Base-by-base conservation (phyloP, 2,888 invertebrate genomes). In the Cartodere bifasciata region DNA sequence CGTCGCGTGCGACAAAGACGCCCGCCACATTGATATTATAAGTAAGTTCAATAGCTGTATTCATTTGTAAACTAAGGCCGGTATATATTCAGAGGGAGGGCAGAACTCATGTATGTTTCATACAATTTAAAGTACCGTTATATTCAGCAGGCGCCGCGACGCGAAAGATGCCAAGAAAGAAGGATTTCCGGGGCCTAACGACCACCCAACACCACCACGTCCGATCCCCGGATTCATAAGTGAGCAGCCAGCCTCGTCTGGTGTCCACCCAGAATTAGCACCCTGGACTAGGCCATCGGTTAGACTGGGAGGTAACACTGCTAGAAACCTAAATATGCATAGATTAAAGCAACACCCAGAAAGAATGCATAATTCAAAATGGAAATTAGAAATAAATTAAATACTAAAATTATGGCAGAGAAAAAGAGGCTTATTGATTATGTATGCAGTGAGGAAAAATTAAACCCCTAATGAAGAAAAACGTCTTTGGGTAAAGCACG, bases 21-120 rank as follows among this genome's bases (percentile, higher is more conserved):
- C 55, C 52, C 50, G 50, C 59, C 67, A 65, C 70, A 71, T 70
- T 71, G 71, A 71, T 72, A 72, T 72, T 71, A 72, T 71, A 72
- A 72, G 69, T 71, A 69, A 69, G 68, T 69, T 70, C 70, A 70
- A 71, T 71, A 70, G 70, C 70, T 71, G 70, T 70, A 70, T 72
- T 72, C 70, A 72, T 72, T 72, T 71, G 70, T 71, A 69, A 71
- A 70, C 70, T 69, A 62, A 61, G 62, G 59, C 55, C 49, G 55
- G 55, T 55, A 58, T 59, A 58, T 58, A 57, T 57, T 56, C 56
- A 55, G 55, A 49, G 48, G 46, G 53, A 55, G 58, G 58, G 55
- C 60, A 60, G 60, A 61, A 56, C 64, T 66, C 65, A 65, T 66
- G 64, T 63, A 66, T 65, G 64, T 66, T 66, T 66, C 66, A 66